Base-by-base conservation (phyloP, 1,140 invertebrate genomes). In the Conus ventricosus region DNA sequence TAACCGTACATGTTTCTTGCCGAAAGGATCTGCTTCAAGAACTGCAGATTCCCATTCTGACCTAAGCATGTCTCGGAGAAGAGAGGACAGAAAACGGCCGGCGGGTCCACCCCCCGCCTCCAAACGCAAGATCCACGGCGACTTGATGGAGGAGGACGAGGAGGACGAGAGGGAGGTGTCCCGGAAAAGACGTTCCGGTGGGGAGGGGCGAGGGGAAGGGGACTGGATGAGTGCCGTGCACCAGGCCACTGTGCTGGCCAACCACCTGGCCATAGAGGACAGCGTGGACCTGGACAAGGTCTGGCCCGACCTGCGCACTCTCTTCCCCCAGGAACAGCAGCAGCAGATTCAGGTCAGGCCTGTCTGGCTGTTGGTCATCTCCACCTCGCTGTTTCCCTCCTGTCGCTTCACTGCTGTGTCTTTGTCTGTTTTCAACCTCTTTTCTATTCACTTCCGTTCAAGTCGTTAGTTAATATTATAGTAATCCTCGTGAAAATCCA, bases 241-340 rank as follows among this genome's bases (percentile, higher is more conserved):
- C 27, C 89, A 88, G 63, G 82, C 86, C 13, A 88, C 87, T 4
- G 75, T 89, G 25, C 51, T 89, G 25, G 80, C 87, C 82, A 85
- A 89, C 86, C 71, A 84, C 23, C 60, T 75, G 71, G 86, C 89
- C 55, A 87, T 89, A 39, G 85, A 89, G 60, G 89, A 89, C 82
- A 89, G 71, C 23, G 89, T 89, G 71, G 86, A 87, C 54, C 53
- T 88, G 10, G 82, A 89, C 82, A 87, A 81, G 27, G 78, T 89
- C 51, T 87, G 86, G 89, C 15, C 67, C 11, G 67, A 88, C n/a
- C 39, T 89, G 23, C 39, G 85, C 4, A 5, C 51, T 13, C 13
- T 89, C 39, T 89, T 89, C 63, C 51, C 51, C 13, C 27, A 78
- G 15, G 8, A 87, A 1, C 82, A 89, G 39, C 87, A 84, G 83